phyloP scores from a whole-genome alignment of 2,888 invertebrate species.

The Amaurobius ferox region DNA sequence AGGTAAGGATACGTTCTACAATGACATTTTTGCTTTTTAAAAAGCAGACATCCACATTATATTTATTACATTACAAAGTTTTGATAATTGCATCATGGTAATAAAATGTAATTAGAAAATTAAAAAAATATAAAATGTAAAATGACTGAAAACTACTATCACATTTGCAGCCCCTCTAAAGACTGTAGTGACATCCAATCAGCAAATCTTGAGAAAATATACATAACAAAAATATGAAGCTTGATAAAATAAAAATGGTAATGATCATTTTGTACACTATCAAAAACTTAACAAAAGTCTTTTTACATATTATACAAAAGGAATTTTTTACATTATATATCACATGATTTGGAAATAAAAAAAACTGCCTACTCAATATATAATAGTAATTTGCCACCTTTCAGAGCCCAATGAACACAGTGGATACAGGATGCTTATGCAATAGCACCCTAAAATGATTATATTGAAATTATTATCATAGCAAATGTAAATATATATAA shows the following conservation, averaged over 20 bases:
- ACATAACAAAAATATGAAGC: slow-evolving; percentile 40
- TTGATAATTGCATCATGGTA: not conserved
- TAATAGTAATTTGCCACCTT: slow-evolving; percentile 3
- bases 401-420: not conserved
- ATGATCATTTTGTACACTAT: slow-evolving; percentile 20
- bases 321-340: slow-evolving; percentile 16
- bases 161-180: slow-evolving; percentile 27
- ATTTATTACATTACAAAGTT: not conserved
- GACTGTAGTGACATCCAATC: slow-evolving; percentile 16
- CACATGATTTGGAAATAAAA: slow-evolving; percentile 19
- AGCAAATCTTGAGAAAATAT: slow-evolving; percentile 17
- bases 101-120: slow-evolving; percentile 12
- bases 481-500: too few species aligned
- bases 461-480: not conserved
- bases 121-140: slow-evolving; percentile 26
- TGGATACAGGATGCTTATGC: not conserved
- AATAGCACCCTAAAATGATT: too few species aligned
- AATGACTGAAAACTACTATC: slow-evolving; percentile 25
- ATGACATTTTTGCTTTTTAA: too few species aligned
- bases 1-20: too few species aligned
- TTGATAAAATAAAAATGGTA: slow-evolving; percentile 5
- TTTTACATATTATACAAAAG: slow-evolving; percentile 22
- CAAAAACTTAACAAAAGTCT: slow-evolving; percentile 21
- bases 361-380: slow-evolving; percentile 32
- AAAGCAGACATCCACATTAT: not conserved